Conservation (phyloP, 2,113 vertebrate species). For the Pseudois nayaur region DNA sequence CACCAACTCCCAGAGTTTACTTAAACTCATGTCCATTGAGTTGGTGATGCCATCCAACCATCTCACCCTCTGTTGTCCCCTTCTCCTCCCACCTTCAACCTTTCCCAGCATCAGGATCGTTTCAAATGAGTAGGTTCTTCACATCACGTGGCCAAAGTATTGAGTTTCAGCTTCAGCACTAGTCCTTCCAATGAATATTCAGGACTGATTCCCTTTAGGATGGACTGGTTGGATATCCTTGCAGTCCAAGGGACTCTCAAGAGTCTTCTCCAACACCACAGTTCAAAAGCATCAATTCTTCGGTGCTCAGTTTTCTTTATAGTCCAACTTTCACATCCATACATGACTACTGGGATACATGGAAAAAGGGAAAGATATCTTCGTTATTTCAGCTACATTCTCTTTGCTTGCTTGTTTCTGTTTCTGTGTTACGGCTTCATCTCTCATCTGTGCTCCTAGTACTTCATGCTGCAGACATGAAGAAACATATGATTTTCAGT, state of each 20-base stretch:
- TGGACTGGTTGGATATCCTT: background rate
- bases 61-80: background rate
- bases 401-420: background rate
- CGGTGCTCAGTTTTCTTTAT: background rate
- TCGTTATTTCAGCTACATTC: background rate
- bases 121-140: background rate
- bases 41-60: background rate
- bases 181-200: background rate
- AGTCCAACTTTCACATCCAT: background rate
- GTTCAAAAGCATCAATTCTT: background rate
- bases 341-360: background rate
- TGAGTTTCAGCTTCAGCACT: background rate
- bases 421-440: background rate
- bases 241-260: background rate
- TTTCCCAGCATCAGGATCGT: background rate
- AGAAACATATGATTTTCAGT: background rate
- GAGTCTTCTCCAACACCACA: background rate
- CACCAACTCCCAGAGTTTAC: background rate
- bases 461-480: background rate
- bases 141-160: background rate
- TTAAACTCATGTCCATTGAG: background rate
- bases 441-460: background rate
- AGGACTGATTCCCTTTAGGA: background rate
- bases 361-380: background rate
- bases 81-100: background rate